phyloP scores from a whole-genome alignment of 2,888 invertebrate genomes.

The Trichopoda pennipes region DNA sequence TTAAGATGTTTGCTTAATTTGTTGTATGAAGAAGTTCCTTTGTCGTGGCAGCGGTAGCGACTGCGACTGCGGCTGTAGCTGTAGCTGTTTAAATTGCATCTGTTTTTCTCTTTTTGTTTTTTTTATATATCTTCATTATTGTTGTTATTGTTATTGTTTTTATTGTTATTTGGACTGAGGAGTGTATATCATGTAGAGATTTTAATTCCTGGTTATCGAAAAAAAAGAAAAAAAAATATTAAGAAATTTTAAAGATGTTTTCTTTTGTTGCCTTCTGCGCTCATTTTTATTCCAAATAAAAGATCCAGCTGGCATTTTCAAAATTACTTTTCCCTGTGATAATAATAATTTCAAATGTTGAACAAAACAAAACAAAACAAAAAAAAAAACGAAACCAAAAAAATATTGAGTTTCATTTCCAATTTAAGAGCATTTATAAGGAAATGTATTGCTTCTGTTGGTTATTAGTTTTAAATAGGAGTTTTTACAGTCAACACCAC shows the following conservation, averaged over 20 bases:
- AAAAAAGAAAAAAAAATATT: too few species aligned
- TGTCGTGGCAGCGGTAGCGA: not conserved
- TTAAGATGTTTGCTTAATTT: slow-evolving; percentile 54
- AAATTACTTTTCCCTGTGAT: slow-evolving; percentile 42
- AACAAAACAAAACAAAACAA: not conserved
- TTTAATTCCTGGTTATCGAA: slow-evolving; percentile 63
- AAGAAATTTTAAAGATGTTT: slow-evolving; percentile 28
- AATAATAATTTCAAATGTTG: slow-evolving; percentile 50
- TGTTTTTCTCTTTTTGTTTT: slow-evolving; percentile 47
- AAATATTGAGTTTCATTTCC: slow-evolving; percentile 52
- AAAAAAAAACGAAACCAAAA: not conserved
- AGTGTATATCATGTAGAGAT: slow-evolving; percentile 61
- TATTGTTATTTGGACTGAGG: slow-evolving; percentile 47
- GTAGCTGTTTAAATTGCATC: slow-evolving; percentile 52
- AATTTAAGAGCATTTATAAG: slow-evolving; percentile 47
- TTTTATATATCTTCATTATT: not conserved
- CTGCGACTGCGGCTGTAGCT: not conserved
- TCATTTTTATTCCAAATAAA: slow-evolving; percentile 38
- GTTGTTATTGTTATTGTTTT: slow-evolving; percentile 37
- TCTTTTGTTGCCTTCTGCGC: not conserved
- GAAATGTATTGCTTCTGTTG: slow-evolving; percentile 29
- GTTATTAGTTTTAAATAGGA: slow-evolving; percentile 52
- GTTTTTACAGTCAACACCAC: slow-evolving; percentile 35
- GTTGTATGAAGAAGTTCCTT: slow-evolving; percentile 22
- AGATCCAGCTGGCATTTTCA: slow-evolving; percentile 52